phyloP scores from a whole-genome alignment of 2,113 vertebrate genomes.

The Epinephelus moara region DNA sequence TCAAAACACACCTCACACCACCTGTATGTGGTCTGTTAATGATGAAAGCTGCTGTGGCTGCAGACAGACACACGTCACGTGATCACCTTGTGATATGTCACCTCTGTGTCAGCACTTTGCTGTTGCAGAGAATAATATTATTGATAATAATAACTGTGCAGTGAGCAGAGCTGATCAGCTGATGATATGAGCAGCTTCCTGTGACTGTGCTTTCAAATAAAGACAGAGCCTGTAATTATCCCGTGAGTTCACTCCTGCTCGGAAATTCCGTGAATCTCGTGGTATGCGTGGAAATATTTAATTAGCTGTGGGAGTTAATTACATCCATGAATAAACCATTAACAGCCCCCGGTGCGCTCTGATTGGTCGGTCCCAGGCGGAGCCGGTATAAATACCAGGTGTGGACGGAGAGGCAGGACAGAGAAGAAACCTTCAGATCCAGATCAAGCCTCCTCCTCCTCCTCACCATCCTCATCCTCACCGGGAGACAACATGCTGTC shows the following conservation, averaged over 20 bases:
- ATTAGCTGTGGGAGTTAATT: conserved; percentile 61
- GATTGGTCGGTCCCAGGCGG: conserved; percentile 66
- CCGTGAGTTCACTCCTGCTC: conserved; percentile 10
- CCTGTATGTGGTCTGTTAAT: too few relatives aligned
- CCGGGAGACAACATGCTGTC: conserved; percentile 63
- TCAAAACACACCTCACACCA: too few relatives aligned
- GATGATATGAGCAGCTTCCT: too few relatives aligned
- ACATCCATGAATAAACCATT: conserved; percentile 54
- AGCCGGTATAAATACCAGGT: conserved; percentile 37
- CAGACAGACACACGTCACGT: too few relatives aligned
- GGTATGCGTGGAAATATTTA: conserved; percentile 60
- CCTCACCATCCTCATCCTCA: too few relatives aligned
- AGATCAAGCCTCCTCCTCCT: background rate
- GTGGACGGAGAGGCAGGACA: background rate
- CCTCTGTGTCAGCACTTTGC: too few relatives aligned
- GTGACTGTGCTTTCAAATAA: background rate
- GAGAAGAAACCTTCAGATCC: background rate
- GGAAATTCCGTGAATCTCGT: conserved; percentile 55
- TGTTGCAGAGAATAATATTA: too few relatives aligned
- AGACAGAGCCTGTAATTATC: background rate
- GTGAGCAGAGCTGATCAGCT: too few relatives aligned
- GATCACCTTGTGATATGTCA: too few relatives aligned
- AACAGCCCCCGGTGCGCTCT: conserved; percentile 35
- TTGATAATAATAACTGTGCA: too few relatives aligned
- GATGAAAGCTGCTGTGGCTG: too few relatives aligned